Conservation (phyloP, 2,797 vertebrate species). For the Odontamblyopus lacepedii region DNA sequence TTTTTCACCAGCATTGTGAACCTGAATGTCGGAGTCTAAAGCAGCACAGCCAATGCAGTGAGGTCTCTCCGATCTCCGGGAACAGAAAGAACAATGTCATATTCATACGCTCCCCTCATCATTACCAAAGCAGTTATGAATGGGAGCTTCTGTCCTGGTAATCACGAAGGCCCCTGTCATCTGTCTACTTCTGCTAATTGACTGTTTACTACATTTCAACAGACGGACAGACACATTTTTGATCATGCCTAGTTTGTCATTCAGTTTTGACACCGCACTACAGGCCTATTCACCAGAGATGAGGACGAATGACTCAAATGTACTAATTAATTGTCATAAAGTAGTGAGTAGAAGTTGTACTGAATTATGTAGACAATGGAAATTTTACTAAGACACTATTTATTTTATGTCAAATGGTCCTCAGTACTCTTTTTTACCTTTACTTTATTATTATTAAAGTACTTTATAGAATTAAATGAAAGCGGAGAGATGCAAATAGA, state of each 20-base stretch:
- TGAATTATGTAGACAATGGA: too few species aligned
- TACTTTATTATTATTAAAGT: too few species aligned
- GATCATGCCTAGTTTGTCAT: slow-evolving; percentile 58
- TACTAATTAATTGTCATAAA: background rate
- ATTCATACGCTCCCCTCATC: slow-evolving; percentile 79
- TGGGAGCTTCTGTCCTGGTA: slow-evolving; percentile 67
- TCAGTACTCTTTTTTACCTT: too few species aligned
- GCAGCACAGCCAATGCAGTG: slow-evolving; percentile 65
- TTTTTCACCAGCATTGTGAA: slow-evolving; percentile 30
- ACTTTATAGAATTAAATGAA: too few species aligned
- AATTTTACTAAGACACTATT: too few species aligned
- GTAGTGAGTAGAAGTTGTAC: too few species aligned
- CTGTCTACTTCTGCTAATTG: slow-evolving; percentile 72
- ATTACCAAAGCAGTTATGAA: slow-evolving; percentile 70
- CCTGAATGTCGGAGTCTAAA: slow-evolving; percentile 56
- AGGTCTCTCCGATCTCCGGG: slow-evolving; percentile 68
- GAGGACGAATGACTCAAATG: background rate
- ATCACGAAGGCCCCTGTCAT: slow-evolving; percentile 69
- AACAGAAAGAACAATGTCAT: slow-evolving; percentile 80
- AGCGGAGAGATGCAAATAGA: too few species aligned
- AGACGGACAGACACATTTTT: slow-evolving; percentile 42
- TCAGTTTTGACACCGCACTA: slow-evolving; percentile 44
- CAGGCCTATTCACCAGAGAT: slow-evolving; percentile 23
- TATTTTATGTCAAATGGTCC: too few species aligned
- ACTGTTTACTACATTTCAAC: slow-evolving; percentile 69